Percentiles rank a stretch among this genome's conserved stretches.
These are phyloP conservation scores for Halotydeus destructor DNA, from an alignment of 1,140 invertebrate species.

Conservation along the genomic window DNA sequence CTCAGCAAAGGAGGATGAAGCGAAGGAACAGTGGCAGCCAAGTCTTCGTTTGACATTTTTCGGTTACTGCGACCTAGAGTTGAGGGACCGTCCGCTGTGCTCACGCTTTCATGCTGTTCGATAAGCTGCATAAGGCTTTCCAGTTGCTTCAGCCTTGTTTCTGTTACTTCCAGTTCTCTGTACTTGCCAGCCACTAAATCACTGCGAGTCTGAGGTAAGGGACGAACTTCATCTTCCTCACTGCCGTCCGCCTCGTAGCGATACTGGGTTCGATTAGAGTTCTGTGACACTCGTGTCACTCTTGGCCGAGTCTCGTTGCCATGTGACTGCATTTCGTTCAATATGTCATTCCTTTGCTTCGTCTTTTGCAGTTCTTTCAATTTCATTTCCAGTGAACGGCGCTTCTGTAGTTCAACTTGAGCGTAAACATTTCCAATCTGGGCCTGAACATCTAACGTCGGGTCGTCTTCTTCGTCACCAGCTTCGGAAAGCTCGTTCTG, in stretches of 20 bases:
- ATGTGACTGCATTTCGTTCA: no score
- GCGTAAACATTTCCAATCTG: no score
- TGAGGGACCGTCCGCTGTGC: neutral
- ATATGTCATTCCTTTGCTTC: no score
- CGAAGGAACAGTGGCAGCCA: neutral
- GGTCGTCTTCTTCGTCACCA: no score
- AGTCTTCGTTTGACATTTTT: neutral
- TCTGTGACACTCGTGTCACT: no score
- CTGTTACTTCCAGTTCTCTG: conserved; percentile 1
- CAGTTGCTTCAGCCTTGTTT: neutral
- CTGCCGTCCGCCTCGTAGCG: conserved; percentile 1
- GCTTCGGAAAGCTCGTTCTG: no score
- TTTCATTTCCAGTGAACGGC: no score
- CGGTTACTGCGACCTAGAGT: neutral
- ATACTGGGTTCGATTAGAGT: neutral
- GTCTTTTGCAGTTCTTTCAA: no score
- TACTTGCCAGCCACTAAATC: neutral
- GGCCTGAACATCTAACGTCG: no score
- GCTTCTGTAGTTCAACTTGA: no score
- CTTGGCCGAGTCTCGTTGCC: no score
- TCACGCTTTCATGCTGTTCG: neutral
- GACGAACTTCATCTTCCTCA: neutral
- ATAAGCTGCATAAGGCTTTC: neutral
- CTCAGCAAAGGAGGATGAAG: neutral
- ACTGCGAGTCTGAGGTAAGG: neutral